Evolutionary conservation across 2,797 vertebrate genomes (phyloP).

Genomic region (Acipenser ruthenus): DNA sequence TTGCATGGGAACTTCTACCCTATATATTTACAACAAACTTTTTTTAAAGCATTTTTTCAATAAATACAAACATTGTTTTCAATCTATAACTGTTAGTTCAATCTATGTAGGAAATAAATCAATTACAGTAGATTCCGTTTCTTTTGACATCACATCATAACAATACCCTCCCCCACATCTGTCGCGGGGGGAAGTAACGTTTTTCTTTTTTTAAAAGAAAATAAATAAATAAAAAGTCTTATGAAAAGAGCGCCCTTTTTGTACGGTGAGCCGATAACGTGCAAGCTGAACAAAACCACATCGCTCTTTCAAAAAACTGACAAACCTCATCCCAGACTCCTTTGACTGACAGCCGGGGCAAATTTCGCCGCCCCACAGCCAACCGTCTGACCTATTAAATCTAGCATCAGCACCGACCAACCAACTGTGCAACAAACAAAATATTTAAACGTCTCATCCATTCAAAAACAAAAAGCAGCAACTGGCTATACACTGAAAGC

Average conservation of each 20-base stretch:
- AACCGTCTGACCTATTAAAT: neutral
- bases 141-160: too few relatives aligned
- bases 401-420: neutral
- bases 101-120: too few relatives aligned
- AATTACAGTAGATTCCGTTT: too few relatives aligned
- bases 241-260: conserved; percentile 67
- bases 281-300: conserved; percentile 54
- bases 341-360: neutral
- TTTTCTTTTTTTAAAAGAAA: conserved; percentile 46
- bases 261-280: conserved; percentile 44
- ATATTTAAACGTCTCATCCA: conserved; percentile 6
- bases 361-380: neutral
- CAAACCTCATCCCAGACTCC: conserved; percentile 10
- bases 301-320: conserved; percentile 37
- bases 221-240: too few relatives aligned
- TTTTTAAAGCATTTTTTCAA: too few relatives aligned
- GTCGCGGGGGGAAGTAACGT: conserved; percentile 20
- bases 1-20: too few relatives aligned
- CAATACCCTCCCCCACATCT: too few relatives aligned
- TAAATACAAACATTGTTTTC: too few relatives aligned
- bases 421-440: neutral
- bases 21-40: too few relatives aligned
- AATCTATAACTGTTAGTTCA: too few relatives aligned
- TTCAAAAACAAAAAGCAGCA: conserved; percentile 23
- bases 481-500: neutral